These are phyloP conservation scores for Hydractinia symbiolongicarpus DNA, from an alignment of 30 jellyfish, hydroid and myxozoan species.

Conservation along the genomic window DNA sequence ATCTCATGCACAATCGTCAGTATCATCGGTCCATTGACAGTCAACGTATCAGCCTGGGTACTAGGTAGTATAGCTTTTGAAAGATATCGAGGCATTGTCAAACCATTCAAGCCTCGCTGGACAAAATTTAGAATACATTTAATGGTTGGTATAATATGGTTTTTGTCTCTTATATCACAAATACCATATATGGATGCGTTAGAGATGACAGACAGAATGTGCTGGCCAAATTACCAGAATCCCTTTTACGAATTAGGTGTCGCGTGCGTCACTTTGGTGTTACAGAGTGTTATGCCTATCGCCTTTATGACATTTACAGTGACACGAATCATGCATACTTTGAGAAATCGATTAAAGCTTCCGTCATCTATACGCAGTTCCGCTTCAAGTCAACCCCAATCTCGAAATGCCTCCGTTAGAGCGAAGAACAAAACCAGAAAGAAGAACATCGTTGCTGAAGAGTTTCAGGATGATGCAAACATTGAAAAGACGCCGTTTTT, in stretches of 20 bases:
- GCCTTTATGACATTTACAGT: conserved; percentile 8
- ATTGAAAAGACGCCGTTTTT: too few species aligned
- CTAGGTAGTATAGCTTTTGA: conserved; percentile 12
- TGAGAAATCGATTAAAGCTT: not conserved
- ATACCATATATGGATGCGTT: conserved; percentile 2
- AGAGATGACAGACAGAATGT: not conserved
- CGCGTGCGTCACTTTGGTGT: conserved; percentile 8
- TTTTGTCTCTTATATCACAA: not conserved
- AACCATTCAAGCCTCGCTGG: conserved; percentile 14
- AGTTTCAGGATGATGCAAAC: too few species aligned
- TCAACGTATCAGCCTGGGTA: conserved; percentile 16
- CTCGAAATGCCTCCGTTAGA: too few species aligned
- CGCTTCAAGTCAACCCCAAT: too few species aligned
- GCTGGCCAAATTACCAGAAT: not conserved
- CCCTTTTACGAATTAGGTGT: conserved; percentile 5
- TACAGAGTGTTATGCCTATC: conserved; percentile 13
- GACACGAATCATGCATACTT: not conserved
- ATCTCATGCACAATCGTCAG: not conserved
- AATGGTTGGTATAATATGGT: conserved; percentile 7
- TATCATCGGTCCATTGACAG: not conserved
- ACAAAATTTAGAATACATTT: conserved; percentile 4
- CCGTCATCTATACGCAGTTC: too few species aligned
- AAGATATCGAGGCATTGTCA: not conserved
- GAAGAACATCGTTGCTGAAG: too few species aligned
- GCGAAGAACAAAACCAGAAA: too few species aligned